A percentile compares a stretch with the other conserved stretches of the same genome.
Evolutionary conservation across 2,113 vertebrate genomes (phyloP).

Genomic region (Microcebus jonahi): DNA sequence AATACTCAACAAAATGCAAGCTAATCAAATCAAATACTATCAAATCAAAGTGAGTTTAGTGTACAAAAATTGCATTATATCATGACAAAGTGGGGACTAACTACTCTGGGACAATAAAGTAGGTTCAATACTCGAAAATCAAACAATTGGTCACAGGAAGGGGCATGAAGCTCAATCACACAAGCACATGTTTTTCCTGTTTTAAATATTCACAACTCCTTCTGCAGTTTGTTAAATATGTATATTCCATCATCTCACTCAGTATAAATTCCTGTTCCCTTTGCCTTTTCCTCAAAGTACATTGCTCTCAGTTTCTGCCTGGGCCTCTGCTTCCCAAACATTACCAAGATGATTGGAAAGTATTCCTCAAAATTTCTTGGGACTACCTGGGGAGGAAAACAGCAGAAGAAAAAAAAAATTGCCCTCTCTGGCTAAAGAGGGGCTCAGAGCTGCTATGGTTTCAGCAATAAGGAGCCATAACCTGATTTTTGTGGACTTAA

Average conservation of each 20-base stretch:
- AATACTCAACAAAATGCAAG: too few relatives aligned
- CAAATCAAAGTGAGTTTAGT: neutral
- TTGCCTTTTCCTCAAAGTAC: too few relatives aligned
- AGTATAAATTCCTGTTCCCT: too few relatives aligned
- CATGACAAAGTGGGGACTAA: neutral
- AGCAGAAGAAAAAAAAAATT: neutral
- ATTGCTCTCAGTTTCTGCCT: too few relatives aligned
- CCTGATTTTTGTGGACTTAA: neutral
- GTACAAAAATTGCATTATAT: neutral
- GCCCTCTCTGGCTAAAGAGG: accelerated
- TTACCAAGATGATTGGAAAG: neutral
- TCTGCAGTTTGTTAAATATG: too few relatives aligned
- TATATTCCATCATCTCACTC: too few relatives aligned
- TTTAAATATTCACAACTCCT: too few relatives aligned
- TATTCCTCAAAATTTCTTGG: neutral
- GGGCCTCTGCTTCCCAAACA: too few relatives aligned
- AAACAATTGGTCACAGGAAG: neutral
- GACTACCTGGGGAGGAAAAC: neutral
- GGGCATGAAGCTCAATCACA: too few relatives aligned
- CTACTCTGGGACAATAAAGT: neutral
- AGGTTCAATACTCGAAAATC: neutral
- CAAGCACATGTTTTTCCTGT: too few relatives aligned
- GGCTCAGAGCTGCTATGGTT: neutral
- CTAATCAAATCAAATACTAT: neutral
- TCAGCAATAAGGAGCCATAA: neutral